phyloP scores from a whole-genome alignment of 2,888 invertebrate genomes.

The Phortica okadai region DNA sequence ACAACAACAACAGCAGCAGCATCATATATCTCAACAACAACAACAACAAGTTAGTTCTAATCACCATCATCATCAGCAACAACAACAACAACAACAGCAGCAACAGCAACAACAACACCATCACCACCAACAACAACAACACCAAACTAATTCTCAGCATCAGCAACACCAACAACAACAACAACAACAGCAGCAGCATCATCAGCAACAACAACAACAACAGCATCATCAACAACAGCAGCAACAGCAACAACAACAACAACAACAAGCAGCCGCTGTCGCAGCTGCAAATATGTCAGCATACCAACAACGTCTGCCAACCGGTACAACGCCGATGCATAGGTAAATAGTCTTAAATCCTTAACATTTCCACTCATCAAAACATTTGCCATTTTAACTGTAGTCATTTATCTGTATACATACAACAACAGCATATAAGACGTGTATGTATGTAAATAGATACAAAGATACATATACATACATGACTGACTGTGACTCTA shows the following conservation, averaged over 20 bases:
- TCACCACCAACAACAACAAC: conserved; percentile 40
- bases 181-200: conserved; percentile 72
- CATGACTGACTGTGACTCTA: too few species aligned
- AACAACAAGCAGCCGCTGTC: conserved; percentile 63
- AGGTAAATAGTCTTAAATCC: conserved; percentile 66
- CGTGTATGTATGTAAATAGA: too few species aligned
- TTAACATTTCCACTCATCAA: too few species aligned
- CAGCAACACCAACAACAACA: conserved; percentile 57
- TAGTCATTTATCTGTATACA: too few species aligned
- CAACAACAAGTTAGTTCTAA: conserved; percentile 34
- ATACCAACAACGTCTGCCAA: conserved; percentile 75
- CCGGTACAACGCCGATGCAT: conserved; percentile 76
- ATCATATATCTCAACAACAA: conserved; percentile 37
- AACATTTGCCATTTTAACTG: too few species aligned
- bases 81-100: conserved; percentile 53
- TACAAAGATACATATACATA: too few species aligned
- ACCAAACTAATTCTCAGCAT: conserved; percentile 33
- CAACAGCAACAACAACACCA: conserved; percentile 50
- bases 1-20: conserved; percentile 48
- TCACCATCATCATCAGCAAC: conserved; percentile 43
- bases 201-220: conserved; percentile 67
- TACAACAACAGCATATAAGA: too few species aligned
- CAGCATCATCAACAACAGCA: conserved; percentile 53
- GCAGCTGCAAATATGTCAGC: conserved; percentile 72
- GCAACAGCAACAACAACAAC: conserved; percentile 62